Evolutionary conservation across 2,888 invertebrate genomes (phyloP).

Genomic region (Synergus umbraculus): DNA sequence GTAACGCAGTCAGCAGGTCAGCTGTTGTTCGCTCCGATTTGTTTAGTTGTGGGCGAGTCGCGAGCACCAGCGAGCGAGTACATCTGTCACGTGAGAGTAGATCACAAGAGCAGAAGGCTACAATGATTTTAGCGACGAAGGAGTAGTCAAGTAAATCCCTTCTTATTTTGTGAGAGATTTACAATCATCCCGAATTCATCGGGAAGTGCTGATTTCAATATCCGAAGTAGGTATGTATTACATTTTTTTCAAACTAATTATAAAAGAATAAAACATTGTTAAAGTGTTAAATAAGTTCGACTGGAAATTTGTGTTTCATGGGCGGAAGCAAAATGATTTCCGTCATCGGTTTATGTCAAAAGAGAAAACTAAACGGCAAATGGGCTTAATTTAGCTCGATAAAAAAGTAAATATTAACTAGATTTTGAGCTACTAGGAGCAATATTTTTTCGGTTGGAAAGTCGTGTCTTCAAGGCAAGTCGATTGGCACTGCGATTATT

Average conservation of each 20-base stretch:
- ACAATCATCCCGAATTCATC: slow-evolving; percentile 14
- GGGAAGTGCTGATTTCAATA: neutral
- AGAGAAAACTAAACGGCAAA: neutral
- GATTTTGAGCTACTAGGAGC: neutral
- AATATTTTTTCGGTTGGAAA: neutral
- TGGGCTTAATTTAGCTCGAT: neutral
- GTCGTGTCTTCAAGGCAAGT: slow-evolving; percentile 12
- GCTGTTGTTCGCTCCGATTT: slow-evolving; percentile 40
- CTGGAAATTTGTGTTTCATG: neutral
- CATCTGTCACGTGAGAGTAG: slow-evolving; percentile 66
- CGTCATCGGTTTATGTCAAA: neutral
- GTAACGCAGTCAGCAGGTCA: slow-evolving; percentile 64
- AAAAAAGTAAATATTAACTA: neutral
- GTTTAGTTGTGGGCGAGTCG: slow-evolving; percentile 71
- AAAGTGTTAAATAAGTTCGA: neutral
- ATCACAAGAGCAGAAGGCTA: slow-evolving; percentile 8
- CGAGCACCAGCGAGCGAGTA: slow-evolving; percentile 66
- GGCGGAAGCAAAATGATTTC: neutral
- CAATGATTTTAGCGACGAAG: slow-evolving; percentile 60
- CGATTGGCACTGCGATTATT: neutral
- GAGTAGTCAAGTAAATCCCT: slow-evolving; percentile 58
- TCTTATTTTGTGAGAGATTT: slow-evolving; percentile 3
- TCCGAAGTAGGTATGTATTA: slow-evolving; percentile 11
- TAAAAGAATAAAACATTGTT: neutral
- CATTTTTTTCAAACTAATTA: neutral